These are phyloP conservation scores for Aphidoletes aphidimyza DNA, from an alignment of 2,888 invertebrate genomes.

Conservation along the genomic window DNA sequence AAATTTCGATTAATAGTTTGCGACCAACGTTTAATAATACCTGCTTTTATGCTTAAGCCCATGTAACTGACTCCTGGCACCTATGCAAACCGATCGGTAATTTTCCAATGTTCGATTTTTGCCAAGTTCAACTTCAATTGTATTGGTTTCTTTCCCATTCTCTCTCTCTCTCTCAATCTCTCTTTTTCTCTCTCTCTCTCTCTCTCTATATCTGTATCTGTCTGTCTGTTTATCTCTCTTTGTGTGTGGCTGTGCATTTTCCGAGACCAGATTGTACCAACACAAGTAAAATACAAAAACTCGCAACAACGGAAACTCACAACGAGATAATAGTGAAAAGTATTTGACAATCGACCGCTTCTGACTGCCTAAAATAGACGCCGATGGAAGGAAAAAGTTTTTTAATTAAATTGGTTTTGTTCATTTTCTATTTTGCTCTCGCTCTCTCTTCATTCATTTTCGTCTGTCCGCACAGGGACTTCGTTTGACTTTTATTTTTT, in stretches of 20 bases:
- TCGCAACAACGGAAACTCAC: slow-evolving; percentile 52
- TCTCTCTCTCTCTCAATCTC: background rate
- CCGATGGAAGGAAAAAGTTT: slow-evolving; percentile 39
- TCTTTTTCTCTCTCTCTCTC: background rate
- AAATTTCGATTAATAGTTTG: slow-evolving; percentile 52
- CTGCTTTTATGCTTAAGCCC: background rate
- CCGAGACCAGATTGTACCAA: background rate
- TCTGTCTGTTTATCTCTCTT: background rate
- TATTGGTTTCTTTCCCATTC: background rate
- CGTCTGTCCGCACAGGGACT: too few species aligned
- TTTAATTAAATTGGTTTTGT: slow-evolving; percentile 44
- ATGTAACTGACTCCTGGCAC: background rate
- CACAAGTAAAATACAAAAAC: background rate
- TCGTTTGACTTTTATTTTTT: background rate
- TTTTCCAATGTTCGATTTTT: background rate
- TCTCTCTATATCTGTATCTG: background rate
- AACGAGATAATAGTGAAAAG: slow-evolving; percentile 53
- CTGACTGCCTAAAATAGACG: background rate
- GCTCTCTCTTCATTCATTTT: background rate
- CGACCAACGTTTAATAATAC: slow-evolving; percentile 38
- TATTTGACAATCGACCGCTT: slow-evolving; percentile 35
- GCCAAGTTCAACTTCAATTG: background rate
- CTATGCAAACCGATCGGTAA: slow-evolving; percentile 41
- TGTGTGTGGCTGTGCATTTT: background rate
- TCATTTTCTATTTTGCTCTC: background rate